phyloP scores from a whole-genome alignment of 2,797 vertebrate species.

The Oceanodroma leucorhoa region DNA sequence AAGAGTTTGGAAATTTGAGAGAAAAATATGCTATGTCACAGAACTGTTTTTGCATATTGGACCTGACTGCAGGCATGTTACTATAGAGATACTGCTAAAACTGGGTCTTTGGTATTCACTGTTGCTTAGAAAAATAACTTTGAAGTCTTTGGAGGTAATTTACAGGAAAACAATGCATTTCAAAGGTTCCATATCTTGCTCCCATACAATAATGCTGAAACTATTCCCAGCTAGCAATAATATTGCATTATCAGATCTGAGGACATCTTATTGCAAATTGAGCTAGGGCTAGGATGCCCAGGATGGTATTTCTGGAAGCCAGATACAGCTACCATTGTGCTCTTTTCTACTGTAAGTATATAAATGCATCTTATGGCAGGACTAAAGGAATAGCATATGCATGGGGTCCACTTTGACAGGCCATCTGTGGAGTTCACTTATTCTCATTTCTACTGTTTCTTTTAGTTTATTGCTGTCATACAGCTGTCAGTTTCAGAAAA shows the following conservation, averaged over 20 bases:
- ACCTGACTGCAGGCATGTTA: neutral
- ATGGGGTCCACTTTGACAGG: neutral
- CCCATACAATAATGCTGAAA: neutral
- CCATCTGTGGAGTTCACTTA: neutral
- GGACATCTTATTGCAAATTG: no score
- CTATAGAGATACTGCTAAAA: neutral
- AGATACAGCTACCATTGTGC: neutral
- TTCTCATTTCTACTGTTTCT: neutral
- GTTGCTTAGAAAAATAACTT: neutral
- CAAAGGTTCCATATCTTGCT: neutral
- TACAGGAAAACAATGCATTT: neutral
- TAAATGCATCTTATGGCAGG: neutral
- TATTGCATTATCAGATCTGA: neutral
- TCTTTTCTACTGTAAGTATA: neutral
- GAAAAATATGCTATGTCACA: neutral
- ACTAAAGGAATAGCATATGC: neutral
- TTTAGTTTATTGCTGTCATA: neutral
- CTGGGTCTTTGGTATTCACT: neutral
- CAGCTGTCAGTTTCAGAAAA: neutral
- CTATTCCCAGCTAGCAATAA: neutral
- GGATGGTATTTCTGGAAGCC: neutral
- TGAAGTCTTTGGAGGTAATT: neutral
- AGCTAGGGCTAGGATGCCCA: neutral
- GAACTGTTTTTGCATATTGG: neutral
- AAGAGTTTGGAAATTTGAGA: neutral